These are phyloP conservation scores for Creontiades dilutus DNA, from an alignment of 2,888 invertebrate genomes.

Conservation along the genomic window DNA sequence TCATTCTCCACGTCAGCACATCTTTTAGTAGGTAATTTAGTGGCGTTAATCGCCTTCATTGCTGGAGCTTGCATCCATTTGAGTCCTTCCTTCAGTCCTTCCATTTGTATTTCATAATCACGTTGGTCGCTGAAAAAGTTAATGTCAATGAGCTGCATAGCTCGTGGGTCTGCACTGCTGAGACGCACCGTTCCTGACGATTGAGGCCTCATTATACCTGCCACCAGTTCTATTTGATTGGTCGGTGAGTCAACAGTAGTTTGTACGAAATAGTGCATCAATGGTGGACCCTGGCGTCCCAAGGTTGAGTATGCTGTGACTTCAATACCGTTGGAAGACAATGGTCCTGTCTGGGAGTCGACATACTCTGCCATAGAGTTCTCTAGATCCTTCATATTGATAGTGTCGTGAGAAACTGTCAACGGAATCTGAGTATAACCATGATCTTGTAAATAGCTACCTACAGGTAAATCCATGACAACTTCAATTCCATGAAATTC, in stretches of 20 bases:
- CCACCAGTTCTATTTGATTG: background rate
- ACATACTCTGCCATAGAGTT: background rate
- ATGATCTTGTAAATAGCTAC: conserved; percentile 75
- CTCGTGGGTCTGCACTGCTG: conserved; percentile 82
- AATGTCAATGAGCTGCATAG: conserved; percentile 83
- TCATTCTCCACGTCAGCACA: conserved; percentile 82
- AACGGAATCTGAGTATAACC: background rate
- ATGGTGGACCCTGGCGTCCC: background rate
- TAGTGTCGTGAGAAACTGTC: background rate
- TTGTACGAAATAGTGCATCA: background rate
- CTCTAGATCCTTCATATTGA: background rate
- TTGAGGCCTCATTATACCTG: conserved; percentile 79
- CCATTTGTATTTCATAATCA: conserved; percentile 83
- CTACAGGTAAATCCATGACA: conserved; percentile 74
- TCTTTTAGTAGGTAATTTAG: conserved; percentile 76
- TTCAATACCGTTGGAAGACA: background rate
- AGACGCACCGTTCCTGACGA: conserved; percentile 84
- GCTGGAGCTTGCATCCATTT: conserved; percentile 82
- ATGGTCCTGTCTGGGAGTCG: background rate
- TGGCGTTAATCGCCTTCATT: conserved; percentile 82
- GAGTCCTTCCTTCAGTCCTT: conserved; percentile 81
- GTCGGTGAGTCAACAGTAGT: background rate
- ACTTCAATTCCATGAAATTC: conserved; percentile 73
- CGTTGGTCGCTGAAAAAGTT: conserved; percentile 84
- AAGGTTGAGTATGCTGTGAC: background rate